Base-by-base conservation (phyloP, 2,113 vertebrate genomes). In the Perognathus longimembris region DNA sequence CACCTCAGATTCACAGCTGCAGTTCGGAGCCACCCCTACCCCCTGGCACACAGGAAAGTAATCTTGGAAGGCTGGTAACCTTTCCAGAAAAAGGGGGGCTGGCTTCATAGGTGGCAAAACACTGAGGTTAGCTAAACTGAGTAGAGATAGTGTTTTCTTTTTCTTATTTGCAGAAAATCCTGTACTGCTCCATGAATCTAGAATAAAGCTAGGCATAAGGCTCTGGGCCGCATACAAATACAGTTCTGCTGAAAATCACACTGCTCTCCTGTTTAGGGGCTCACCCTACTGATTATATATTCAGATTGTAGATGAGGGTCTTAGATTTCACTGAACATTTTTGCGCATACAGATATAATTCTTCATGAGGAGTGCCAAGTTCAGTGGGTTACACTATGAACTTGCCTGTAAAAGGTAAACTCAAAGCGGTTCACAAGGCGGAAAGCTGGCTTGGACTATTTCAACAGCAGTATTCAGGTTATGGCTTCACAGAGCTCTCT, bases 261-360 rank as follows among this genome's bases (percentile, higher is more conserved):
- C 14, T 70, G 54, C n/a, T 85, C 38, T 85, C 66, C 36, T 64
- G 40, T 54, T 57, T 57, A 7, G 36, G 78, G 10, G 10, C 2
- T 30, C 4, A 0, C 50, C 0, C 2, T 4, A 50, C n/a, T 57
- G 32, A 90, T 61, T 77, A 77, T 5, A 92, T 81, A 84, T 57
- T 95, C 64, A 92, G 69, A 81, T 59, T 95, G 76, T 57, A 45
- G 45, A 88, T 9, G 59, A 92, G 50, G 73, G 36, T 84, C 64
- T 85, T 75, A 36, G 63, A 69, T 88, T 93, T 96, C 84, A 2
- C 7, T 14, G 26, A 81, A 63, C 32, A 83, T n/a, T 92, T 91
- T 54, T 78, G 40, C 40, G 85, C 64, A 80, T 3, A 89, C 67
- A 93, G 73, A 90, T 28, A 71, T 77, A 92, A 75, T 94, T 92